Evolutionary conservation across 2,113 vertebrate genomes (phyloP), one percentile per base, ranked within the genome.

Genomic region (Casuarius casuarius): DNA sequence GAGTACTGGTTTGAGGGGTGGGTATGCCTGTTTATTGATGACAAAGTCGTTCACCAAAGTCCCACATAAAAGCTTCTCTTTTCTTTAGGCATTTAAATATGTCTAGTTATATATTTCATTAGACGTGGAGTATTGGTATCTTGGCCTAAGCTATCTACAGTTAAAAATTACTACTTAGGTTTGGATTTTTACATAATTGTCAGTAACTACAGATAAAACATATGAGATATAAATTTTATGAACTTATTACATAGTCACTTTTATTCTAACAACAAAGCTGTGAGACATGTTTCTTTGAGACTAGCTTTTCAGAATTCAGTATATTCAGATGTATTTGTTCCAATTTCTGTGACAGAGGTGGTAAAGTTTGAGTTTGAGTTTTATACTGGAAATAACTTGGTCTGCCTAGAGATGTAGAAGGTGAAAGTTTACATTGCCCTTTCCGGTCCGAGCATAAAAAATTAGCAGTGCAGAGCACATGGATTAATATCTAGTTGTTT

Each of bases 401-500:
- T 92, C 94, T 71, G 51, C 72, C 76, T 86, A 71, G 54, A 81
- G 63, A 75, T 90, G 28, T 92, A 92, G 92, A 92, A 95, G 87
- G 87, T 96, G 68, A 92, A 96, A 89, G 84, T 94, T 94, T 86
- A 71, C 61, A 49, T 94, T 96, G 96, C 87, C 94, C 91, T 97
- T 96, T 91, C 51, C 48, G 94, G 84, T 94, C 63, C 92, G 74
- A 75, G 67, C 92, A 93, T 96, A 94, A 94, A 96, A 95, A 96
- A 94, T 97, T 94, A 94, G 87, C 89, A 91, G 29, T 95, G 81
- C 75, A 71, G 66, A 95, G 91, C 14, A 7, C 87, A 54, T 61
- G 89, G 89, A 88, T 96, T 97, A 97, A 95, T 97, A 97, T 92
- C 95, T 90, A 51, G 78, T 90, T 97, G 91, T 94, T 96, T 96